A percentile compares a stretch with the other conserved stretches of the same genome.
Conservation (phyloP, 1,140 invertebrate genomes). For the Drosophila malerkotliana region DNA sequence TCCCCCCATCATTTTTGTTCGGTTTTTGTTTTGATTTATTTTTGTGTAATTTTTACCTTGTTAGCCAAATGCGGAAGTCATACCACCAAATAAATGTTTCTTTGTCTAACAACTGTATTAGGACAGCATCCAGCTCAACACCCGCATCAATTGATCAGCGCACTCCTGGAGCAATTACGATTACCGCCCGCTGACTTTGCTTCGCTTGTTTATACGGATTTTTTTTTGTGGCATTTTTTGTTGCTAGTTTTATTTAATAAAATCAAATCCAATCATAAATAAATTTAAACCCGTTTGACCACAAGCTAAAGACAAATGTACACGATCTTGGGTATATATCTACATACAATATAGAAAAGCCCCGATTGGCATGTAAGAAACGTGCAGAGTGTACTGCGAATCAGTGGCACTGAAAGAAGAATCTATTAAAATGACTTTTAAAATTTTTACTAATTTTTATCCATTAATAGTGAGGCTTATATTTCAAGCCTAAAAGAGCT, state of each 20-base stretch:
- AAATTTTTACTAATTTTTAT: background rate
- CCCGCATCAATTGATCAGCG: slow-evolving; percentile 45
- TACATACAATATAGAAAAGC: slow-evolving; percentile 60
- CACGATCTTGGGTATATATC: slow-evolving; percentile 41
- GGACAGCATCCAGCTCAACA: slow-evolving; percentile 34
- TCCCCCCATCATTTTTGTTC: background rate
- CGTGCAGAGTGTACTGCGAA: slow-evolving; percentile 72
- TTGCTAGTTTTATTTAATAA: slow-evolving; percentile 72
- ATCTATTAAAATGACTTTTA: background rate
- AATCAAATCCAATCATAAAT: slow-evolving; percentile 83
- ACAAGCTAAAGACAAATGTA: slow-evolving; percentile 51
- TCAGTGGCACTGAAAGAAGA: slow-evolving; percentile 23
- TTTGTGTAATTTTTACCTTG: slow-evolving; percentile 29
- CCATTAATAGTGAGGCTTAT: no score
- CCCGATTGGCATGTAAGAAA: slow-evolving; percentile 75
- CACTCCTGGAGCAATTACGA: slow-evolving; percentile 69
- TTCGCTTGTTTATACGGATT: slow-evolving; percentile 12
- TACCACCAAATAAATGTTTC: slow-evolving; percentile 40
- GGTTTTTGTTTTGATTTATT: slow-evolving; percentile 10
- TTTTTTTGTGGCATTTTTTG: slow-evolving; percentile 4
- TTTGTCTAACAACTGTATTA: slow-evolving; percentile 81
- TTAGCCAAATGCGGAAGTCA: slow-evolving; percentile 66
- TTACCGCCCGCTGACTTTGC: slow-evolving; percentile 71
- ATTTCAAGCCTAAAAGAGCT: no score
- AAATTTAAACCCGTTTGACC: slow-evolving; percentile 80